Base-by-base conservation (phyloP, 2,113 vertebrate species). In the Lasiurus borealis region DNA sequence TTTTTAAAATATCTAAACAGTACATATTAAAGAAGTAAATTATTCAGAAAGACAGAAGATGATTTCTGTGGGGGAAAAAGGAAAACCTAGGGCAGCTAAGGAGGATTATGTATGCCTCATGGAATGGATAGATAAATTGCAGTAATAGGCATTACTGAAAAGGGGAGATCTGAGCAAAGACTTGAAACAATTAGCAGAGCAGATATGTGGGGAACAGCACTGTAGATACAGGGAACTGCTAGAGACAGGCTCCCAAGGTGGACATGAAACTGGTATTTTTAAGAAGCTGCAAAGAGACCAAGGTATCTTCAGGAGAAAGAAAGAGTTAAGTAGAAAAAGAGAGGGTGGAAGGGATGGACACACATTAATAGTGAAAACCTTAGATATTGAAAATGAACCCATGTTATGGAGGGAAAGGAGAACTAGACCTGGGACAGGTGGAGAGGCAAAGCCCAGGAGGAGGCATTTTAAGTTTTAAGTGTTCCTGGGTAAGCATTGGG, bases 91-190 rank as follows among this genome's bases (percentile, higher is more conserved):
- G 40, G 54, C 50, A n/a, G 48, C 19, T 31, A 16, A 31, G 44
- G 66, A 6, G 0, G 0, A 27, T 3, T 19, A 19, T 64, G 10
- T 10, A 0, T 9, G 23, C 27, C 14, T 6, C 40, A 0, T 12
- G 40, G 15, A 46, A 11, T 0, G 62, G 8, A 2, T 0, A 15
- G 21, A 4, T 27, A 29, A 23, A 31, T 11, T 0, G 13, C 36
- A 25, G 34, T 2, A 7, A 3, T 6, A 23, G 50, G 25, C 19
- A 52, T 68, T n/a, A 13, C 8, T 54, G 57, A 29, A 52, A 23
- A 52, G 29, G 59, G 14, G 40, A 71, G 31, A 19, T 40, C 16
- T n/a, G 72, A 78, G 34, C 25, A 8, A 15, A 66, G 52, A 29
- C 27, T 6, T 29, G n/a, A 68, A 54, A 34, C 34, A 13, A 3